Evolutionary conservation across 2,797 vertebrate genomes (phyloP), one percentile per base, ranked within the genome.

Genomic region (Sciurus vulgaris): DNA sequence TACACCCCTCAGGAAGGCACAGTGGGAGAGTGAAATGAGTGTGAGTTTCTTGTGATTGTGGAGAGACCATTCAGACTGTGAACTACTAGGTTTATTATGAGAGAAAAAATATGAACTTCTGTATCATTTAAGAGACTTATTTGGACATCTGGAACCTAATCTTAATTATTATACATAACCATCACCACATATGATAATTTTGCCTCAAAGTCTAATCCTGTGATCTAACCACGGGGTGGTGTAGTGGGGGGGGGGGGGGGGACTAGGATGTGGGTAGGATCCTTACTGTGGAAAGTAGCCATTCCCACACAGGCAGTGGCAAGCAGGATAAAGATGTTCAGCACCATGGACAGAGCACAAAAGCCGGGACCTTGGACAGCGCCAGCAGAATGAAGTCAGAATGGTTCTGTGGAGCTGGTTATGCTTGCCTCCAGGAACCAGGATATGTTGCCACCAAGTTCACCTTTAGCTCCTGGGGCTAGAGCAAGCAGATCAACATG

Each of bases 301-400:
- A 9, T 59, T 67, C 44, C 28, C 24, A 82, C 1, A 22, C 59
- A 76, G n/a, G 28, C 2, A 17, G 44, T 14, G 49, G 47, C 14
- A 69, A 86, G 15, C 30, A 20, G 24, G 11, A 95, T 44, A 41
- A 78, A 83, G 9, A 11, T 5, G 1, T 97, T 96, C 94, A 97
- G 97, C 20, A 97, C 97, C 96, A 65, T 1, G 95, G 97, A 97
- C 95, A 97, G 97, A 91, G 95, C 94, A 72, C 38, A 6, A 1
- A 22, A 0, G 3, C 4, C 11, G 15, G 33, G 65, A n/a, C 65
- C 33, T 5, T 22, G 67, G 6, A 35, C 77, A 56, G 44, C 17
- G 7, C 13, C 28, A 51, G 28, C 30, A 49, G 38, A n/a, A 63
- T 26, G 18, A 22, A 9, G 0, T 44, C 26, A 78, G 11, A 24